Base-by-base conservation (phyloP, 2,888 invertebrate species). In the Meiosimyza decipiens region DNA sequence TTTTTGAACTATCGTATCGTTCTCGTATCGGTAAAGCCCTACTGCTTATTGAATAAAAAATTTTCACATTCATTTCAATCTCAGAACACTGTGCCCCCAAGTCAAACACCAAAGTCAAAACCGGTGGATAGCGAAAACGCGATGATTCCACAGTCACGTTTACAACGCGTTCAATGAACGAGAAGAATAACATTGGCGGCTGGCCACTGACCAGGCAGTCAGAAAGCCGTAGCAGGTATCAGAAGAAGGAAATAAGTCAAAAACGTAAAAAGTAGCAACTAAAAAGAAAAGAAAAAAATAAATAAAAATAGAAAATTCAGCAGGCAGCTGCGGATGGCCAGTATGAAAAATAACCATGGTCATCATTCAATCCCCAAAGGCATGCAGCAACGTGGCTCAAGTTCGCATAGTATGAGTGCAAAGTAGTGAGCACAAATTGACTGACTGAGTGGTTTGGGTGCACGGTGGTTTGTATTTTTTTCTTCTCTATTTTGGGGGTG, bases 141-240 rank as follows among this genome's bases (percentile, higher is more conserved):
- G 22, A 22, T 40, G 40, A 40, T 9, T 40, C 40, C 40, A 9
- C 40, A 40, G 40, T 28, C 40, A 40, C 40, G 9, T 6, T 40
- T 9, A 40, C 9, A 40, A 18, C 49, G 15, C 72, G 50, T 63
- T 67, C 74, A 71, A 66, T 75, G 73, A 73, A 71, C 69, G 75
- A 65, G 69, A 75, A 75, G 75, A 75, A 75, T 73, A 73, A 75
- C 73, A 77, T 60, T 72, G 60, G 80, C 78, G 82, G 81, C 84
- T 83, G 84, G 84, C 84, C 84, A 82, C 78, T 83, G 81, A 84
- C 82, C 83, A 84, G 84, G 84, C 84, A 84, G 84, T 84, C 84
- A 84, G 84, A 82, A 84, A 84, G 82, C 77, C 82, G 80, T 79
- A 84, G 84, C 80, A 82, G 78, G 84, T 82, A 74, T 79, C 52